Evolutionary conservation across 2,113 vertebrate genomes (phyloP), one percentile per base, ranked within the genome.

Genomic region (Caranx melampygus): DNA sequence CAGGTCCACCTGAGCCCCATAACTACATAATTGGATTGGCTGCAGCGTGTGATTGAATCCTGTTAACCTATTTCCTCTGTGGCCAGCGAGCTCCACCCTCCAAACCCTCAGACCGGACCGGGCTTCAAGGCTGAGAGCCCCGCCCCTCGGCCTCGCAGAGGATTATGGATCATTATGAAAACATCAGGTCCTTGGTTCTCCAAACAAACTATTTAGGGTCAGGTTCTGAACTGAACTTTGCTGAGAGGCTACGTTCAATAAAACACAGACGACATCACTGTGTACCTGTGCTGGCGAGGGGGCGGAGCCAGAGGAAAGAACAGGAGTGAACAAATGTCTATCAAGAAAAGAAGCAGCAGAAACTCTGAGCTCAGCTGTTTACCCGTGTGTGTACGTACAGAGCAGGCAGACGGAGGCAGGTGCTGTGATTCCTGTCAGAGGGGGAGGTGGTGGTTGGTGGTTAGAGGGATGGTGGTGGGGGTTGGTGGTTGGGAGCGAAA

Each of bases 11-110:
- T 75, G 81, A 87, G 82, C 78, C 84, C 16, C 58, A 37, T 82
- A 73, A 89, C 85, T 51, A 81, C 77, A 90, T 93, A 86, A 92
- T 88, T 89, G 90, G 89, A 92, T 92, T 87, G 88, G 90, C 86
- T 83, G 80, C 74, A 68, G 85, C 72, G 80, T 81, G 86, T 86
- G 90, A 92, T 84, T 93, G 88, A 81, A 92, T 91, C 88, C 87
- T 84, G 88, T 91, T 92, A 91, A 86, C 82, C 68, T 63, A 87
- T 92, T 92, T 94, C 88, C 92, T 92, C 71, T 63, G 78, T 33
- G 67, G 9, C 13, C 70, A 65, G 78, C 26, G 33, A 78, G 62
- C 86, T 82, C 82, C 83, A 81, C 82, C 87, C 83, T 86, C 21
- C 74, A 82, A 49, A 81, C 15, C 75, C 35, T 61, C 49, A 20